Conservation (phyloP, 1,140 invertebrate species). For the Piezodorus guildinii region DNA sequence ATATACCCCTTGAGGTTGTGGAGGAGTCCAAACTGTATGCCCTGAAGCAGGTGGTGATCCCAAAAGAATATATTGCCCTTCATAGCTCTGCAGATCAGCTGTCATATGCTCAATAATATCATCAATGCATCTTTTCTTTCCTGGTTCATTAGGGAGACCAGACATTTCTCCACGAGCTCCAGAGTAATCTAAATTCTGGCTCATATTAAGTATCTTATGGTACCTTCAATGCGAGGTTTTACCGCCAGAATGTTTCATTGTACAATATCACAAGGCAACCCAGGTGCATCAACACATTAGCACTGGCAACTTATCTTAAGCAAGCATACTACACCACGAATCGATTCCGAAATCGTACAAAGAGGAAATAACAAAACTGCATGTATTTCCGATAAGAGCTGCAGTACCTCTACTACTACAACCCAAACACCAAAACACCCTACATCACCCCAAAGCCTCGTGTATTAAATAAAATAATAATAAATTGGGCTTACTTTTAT, state of each 20-base stretch:
- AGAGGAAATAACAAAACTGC: background rate
- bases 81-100: constrained; percentile 43
- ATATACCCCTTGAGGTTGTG: constrained; percentile 32
- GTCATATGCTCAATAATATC: constrained; percentile 51
- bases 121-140: constrained; percentile 39
- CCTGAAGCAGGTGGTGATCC: constrained; percentile 31
- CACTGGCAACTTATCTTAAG: background rate
- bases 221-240: background rate
- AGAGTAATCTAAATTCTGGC: background rate
- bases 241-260: background rate
- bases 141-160: background rate
- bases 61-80: constrained; percentile 45
- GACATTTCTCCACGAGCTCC: background rate
- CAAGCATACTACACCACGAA: background rate
- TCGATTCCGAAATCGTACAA: background rate
- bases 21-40: constrained; percentile 31
- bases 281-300: background rate
- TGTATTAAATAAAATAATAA: background rate
- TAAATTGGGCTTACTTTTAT: background rate
- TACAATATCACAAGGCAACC: background rate
- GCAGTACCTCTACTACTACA: too few relatives aligned
- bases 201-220: background rate
- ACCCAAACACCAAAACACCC: background rate
- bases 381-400: background rate
- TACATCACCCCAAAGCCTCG: background rate